A percentile compares a stretch with the other conserved stretches of the same genome.
These are phyloP conservation scores for Eulemur rubriventer DNA, from an alignment of 2,797 vertebrate species.

Conservation along the genomic window DNA sequence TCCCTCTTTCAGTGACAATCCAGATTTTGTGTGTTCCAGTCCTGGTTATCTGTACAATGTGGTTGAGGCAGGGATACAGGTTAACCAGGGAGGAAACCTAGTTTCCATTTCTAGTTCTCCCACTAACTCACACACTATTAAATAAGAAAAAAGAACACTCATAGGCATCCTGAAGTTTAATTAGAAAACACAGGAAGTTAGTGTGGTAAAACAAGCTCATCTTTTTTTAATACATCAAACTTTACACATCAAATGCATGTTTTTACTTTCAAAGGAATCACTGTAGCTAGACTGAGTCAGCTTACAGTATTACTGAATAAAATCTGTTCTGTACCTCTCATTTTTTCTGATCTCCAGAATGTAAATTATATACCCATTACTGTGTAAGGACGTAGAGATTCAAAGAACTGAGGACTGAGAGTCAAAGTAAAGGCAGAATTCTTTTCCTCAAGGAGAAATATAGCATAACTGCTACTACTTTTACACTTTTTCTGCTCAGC, in stretches of 20 bases:
- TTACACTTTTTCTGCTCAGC: not conserved
- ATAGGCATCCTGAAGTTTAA: not conserved
- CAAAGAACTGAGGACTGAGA: not conserved
- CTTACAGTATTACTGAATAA: not conserved
- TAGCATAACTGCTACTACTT: not conserved
- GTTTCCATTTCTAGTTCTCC: not conserved
- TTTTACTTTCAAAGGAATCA: not conserved
- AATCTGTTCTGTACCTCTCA: not conserved
- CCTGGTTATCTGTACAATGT: not conserved
- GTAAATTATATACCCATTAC: not conserved
- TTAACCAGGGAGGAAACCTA: not conserved
- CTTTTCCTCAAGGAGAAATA: not conserved
- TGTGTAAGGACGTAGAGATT: not conserved
- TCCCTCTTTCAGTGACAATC: not conserved
- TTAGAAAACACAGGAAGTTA: conserved; percentile 26
- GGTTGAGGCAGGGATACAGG: not conserved
- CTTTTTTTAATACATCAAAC: not conserved
- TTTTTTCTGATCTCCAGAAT: not conserved
- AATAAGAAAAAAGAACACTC: not conserved
- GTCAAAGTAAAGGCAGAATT: not conserved
- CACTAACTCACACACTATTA: not conserved
- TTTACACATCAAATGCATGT: not conserved
- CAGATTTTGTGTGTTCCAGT: not conserved
- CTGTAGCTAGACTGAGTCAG: not conserved
- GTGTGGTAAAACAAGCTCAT: not conserved